Conservation (phyloP, 1,140 invertebrate genomes). For the Pygmarrhopalites habei region DNA sequence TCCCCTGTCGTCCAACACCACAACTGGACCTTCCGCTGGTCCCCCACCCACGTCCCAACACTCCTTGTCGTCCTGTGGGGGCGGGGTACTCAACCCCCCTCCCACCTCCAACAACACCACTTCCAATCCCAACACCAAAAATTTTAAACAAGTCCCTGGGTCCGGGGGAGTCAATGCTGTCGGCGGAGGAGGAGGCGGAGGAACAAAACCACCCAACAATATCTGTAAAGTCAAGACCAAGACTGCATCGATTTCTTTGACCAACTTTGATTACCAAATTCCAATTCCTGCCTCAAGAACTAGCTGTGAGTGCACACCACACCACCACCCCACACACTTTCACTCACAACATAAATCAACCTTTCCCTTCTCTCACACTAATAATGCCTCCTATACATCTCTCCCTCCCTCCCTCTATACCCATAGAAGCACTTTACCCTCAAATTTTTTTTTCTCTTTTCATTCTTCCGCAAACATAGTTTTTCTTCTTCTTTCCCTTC, state of each 20-base stretch:
- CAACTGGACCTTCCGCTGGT: background rate
- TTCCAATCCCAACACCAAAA: background rate
- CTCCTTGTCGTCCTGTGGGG: no score
- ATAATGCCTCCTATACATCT: background rate
- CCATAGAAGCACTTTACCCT: background rate
- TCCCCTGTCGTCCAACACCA: background rate
- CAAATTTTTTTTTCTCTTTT: background rate
- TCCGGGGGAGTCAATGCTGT: background rate
- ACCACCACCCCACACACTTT: no score
- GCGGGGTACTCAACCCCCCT: background rate
- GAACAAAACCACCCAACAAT: no score
- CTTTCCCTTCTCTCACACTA: background rate
- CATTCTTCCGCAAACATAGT: background rate
- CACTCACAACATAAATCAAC: background rate
- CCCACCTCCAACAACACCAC: background rate
- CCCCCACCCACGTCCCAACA: background rate
- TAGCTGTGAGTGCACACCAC: slow-evolving; percentile 1
- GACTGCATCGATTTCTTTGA: slow-evolving; percentile 1
- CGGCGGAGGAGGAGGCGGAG: background rate
- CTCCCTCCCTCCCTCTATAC: background rate
- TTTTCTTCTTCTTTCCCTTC: background rate
- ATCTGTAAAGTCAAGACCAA: slow-evolving; percentile 4
- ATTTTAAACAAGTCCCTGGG: background rate
- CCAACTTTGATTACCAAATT: slow-evolving; percentile 18
- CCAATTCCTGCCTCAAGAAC: slow-evolving; percentile 5